These are phyloP conservation scores for Elysia crispata DNA, from an alignment of 2,888 invertebrate species.

Conservation along the genomic window DNA sequence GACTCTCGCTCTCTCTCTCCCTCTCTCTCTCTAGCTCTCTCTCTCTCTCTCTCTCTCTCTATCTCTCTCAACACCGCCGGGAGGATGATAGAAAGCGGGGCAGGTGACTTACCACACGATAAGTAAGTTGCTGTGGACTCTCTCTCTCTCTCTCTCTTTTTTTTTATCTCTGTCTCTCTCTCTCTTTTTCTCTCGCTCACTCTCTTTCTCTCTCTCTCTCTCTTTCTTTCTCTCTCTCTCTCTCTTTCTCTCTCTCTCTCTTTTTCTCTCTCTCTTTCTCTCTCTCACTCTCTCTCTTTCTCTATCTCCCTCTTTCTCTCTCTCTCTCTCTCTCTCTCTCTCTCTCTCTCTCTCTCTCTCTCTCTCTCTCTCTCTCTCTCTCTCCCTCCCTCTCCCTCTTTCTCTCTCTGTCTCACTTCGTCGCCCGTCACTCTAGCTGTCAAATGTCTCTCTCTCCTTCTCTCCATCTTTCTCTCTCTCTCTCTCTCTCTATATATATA, in stretches of 20 bases:
- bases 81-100: constrained; percentile 75
- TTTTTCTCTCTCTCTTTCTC: background rate
- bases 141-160: background rate
- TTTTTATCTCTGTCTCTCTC: no score
- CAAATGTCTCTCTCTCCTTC: no score
- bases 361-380: no score
- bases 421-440: no score
- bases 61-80: constrained; percentile 69
- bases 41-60: background rate
- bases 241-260: no score
- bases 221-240: no score
- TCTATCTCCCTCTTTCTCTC: background rate
- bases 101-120: constrained; percentile 74
- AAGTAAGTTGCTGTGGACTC: constrained; percentile 61
- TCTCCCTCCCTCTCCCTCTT: no score
- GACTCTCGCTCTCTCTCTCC: background rate
- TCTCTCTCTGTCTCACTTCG: no score
- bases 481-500: no score
- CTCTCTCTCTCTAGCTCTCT: background rate
- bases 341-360: background rate
- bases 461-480: no score
- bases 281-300: background rate
- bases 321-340: background rate
- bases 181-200: no score
- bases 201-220: no score